Conservation (phyloP, 2,888 invertebrate species). For the Hirudinaria manillensis region DNA sequence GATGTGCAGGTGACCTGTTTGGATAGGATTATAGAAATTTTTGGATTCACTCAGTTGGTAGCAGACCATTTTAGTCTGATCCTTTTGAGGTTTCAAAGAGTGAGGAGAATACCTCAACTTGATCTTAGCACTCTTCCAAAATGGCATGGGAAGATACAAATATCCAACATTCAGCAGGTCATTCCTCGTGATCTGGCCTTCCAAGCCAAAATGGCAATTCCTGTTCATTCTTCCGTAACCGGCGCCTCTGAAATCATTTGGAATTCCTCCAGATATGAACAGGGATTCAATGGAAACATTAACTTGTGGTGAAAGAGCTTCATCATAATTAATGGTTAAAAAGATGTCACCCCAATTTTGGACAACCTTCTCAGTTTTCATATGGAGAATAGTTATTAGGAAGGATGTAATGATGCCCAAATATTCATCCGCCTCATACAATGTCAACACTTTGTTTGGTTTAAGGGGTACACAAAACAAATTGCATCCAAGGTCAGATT, state of each 20-base stretch:
- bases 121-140: conserved; percentile 37
- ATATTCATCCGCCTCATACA: conserved; percentile 12
- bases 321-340: conserved; percentile 36
- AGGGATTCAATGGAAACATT: conserved; percentile 39
- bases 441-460: not conserved
- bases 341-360: conserved; percentile 39
- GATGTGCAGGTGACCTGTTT: conserved; percentile 38
- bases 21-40: conserved; percentile 36
- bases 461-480: conserved; percentile 30
- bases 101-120: conserved; percentile 28
- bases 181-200: conserved; percentile 6
- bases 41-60: conserved; percentile 33
- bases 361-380: not conserved
- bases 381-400: conserved; percentile 36
- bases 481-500: conserved; percentile 16
- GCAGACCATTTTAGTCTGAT: conserved; percentile 30
- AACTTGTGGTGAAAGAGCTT: conserved; percentile 33
- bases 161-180: conserved; percentile 36
- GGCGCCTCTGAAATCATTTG: conserved; percentile 39
- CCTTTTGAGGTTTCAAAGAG: not conserved
- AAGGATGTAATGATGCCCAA: conserved; percentile 36
- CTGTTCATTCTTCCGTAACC: conserved; percentile 34
- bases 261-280: conserved; percentile 37
- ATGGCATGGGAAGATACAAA: conserved; percentile 41
- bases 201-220: conserved; percentile 33